phyloP scores from a whole-genome alignment of 2,113 vertebrate species.

The Cebidichthys violaceus region DNA sequence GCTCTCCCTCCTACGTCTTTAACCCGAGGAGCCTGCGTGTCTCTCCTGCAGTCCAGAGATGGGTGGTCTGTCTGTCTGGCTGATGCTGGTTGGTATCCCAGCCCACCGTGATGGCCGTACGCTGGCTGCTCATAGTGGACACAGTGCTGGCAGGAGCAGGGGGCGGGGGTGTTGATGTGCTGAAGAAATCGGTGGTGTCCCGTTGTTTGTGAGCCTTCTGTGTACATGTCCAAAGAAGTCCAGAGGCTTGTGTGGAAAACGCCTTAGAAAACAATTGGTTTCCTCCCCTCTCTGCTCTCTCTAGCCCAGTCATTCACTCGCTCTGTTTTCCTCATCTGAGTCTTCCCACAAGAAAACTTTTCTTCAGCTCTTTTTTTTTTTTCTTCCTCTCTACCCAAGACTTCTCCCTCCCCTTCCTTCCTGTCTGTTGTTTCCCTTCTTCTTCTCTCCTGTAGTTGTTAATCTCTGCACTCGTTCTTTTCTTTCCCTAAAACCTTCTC shows the following conservation, averaged over 20 bases:
- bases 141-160: slow-evolving; percentile 69
- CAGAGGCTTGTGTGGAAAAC: slow-evolving; percentile 58
- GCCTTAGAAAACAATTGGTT: slow-evolving; percentile 77
- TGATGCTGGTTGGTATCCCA: slow-evolving; percentile 49
- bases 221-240: slow-evolving; percentile 81
- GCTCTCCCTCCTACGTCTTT: slow-evolving; percentile 60
- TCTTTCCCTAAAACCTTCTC: slow-evolving; percentile 41
- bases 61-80: slow-evolving; percentile 66
- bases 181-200: slow-evolving; percentile 69
- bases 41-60: slow-evolving; percentile 57
- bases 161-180: slow-evolving; percentile 31
- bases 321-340: slow-evolving; percentile 85
- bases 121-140: slow-evolving; percentile 55
- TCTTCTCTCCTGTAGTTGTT: slow-evolving; percentile 56
- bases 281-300: slow-evolving; percentile 72
- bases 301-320: slow-evolving; percentile 79
- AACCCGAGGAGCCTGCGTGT: slow-evolving; percentile 57
- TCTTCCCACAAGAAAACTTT: slow-evolving; percentile 79
- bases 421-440: slow-evolving; percentile 76
- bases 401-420: slow-evolving; percentile 79
- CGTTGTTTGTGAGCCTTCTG: slow-evolving; percentile 69
- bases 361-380: slow-evolving; percentile 66
- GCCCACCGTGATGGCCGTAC: slow-evolving; percentile 38
- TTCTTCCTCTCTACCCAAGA: slow-evolving; percentile 49
- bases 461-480: slow-evolving; percentile 49